Evolutionary conservation across 1,140 invertebrate genomes (phyloP).

Genomic region (Zaprionus vittiger): DNA sequence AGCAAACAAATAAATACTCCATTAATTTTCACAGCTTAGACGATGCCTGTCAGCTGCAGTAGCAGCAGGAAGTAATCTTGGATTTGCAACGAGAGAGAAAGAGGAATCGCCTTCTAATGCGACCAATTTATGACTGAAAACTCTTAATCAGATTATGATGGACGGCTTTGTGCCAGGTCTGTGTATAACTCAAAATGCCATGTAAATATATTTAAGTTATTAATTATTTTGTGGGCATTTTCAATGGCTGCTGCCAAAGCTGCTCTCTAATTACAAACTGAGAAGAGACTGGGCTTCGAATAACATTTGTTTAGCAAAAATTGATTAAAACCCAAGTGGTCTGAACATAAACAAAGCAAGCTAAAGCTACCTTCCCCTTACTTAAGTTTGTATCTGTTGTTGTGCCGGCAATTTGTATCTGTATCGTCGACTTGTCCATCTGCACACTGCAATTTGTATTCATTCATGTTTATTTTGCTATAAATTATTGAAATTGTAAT

Average conservation of each 20-base stretch:
- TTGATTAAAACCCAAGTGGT: constrained; percentile 64
- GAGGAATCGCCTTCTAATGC: constrained; percentile 60
- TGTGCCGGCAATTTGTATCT: constrained; percentile 21
- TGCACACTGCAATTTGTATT: constrained; percentile 37
- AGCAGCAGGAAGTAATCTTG: constrained; percentile 17
- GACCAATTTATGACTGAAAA: constrained; percentile 76
- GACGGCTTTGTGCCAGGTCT: constrained; percentile 26
- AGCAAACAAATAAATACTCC: constrained; percentile 78
- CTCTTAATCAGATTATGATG: constrained; percentile 71
- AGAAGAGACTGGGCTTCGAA: constrained; percentile 26
- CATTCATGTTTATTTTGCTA: constrained; percentile 66
- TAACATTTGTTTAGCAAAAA: constrained; percentile 74
- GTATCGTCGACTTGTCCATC: constrained; percentile 31
- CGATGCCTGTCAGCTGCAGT: constrained; percentile 1
- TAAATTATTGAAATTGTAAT: constrained; percentile 80
- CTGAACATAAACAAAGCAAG: constrained; percentile 24
- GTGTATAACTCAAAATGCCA: constrained; percentile 52
- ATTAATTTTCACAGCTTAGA: constrained; percentile 78
- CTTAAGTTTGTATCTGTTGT: constrained; percentile 14
- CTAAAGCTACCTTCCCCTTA: not conserved
- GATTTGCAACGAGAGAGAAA: not conserved
- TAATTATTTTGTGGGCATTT: constrained; percentile 75
- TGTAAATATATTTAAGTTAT: constrained; percentile 75
- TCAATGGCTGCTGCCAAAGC: constrained; percentile 18
- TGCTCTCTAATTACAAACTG: constrained; percentile 62